Conservation (phyloP, 1,140 invertebrate species). For the Bilobella aurantiaca region DNA sequence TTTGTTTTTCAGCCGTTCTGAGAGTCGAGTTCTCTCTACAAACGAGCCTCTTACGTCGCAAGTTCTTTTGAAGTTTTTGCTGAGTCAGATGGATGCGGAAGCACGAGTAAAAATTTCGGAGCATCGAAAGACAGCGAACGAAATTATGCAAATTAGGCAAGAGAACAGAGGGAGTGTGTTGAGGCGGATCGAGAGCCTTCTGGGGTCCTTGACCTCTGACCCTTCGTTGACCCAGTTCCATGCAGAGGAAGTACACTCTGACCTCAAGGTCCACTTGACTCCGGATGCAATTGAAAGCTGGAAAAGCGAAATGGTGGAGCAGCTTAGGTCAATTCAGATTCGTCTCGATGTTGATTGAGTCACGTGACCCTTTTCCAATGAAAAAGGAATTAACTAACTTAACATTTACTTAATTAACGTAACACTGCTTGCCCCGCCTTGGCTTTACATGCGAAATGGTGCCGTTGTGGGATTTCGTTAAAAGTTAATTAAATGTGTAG, state of each 20-base stretch:
- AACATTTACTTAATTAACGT: background rate
- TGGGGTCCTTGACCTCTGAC: slow-evolving; percentile 6
- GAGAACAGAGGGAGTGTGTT: slow-evolving; percentile 18
- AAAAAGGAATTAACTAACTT: background rate
- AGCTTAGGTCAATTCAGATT: slow-evolving; percentile 19
- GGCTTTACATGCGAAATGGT: too few species aligned
- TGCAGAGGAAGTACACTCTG: background rate
- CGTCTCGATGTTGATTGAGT: slow-evolving; percentile 7
- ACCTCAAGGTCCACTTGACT: background rate
- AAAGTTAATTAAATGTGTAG: too few species aligned
- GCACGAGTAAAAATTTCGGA: slow-evolving; percentile 15
- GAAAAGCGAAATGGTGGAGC: slow-evolving; percentile 20
- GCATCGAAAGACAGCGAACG: background rate
- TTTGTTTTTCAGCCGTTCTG: slow-evolving; percentile 27
- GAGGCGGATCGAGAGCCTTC: slow-evolving; percentile 19
- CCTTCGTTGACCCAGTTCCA: background rate
- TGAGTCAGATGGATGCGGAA: slow-evolving; percentile 27
- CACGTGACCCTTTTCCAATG: too few species aligned
- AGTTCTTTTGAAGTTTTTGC: slow-evolving; percentile 25
- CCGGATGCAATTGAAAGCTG: background rate
- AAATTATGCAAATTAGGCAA: slow-evolving; percentile 4
- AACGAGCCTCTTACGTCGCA: slow-evolving; percentile 22
- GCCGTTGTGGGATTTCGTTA: too few species aligned
- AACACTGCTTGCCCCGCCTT: too few species aligned
- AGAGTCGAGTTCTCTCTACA: slow-evolving; percentile 19